A percentile compares a stretch with the other conserved stretches of the same genome.
Conservation (phyloP, 2,888 invertebrate genomes). For the Bembecia ichneumoniformis region DNA sequence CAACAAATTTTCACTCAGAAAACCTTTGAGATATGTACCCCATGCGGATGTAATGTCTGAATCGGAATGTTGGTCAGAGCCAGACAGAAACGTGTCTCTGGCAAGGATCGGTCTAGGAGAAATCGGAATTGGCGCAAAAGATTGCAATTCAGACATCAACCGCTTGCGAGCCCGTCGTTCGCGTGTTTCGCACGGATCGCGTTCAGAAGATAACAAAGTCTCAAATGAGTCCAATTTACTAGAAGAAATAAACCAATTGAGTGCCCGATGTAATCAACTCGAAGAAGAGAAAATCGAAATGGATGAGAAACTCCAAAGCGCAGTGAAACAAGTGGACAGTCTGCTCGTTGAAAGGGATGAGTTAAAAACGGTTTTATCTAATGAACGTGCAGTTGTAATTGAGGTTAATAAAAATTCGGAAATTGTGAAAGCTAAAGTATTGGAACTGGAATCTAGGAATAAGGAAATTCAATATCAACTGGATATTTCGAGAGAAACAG, state of each 20-base stretch:
- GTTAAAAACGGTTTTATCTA: conserved; percentile 29
- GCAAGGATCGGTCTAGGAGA: conserved; percentile 80
- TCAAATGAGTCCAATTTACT: conserved; percentile 68
- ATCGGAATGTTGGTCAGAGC: conserved; percentile 91
- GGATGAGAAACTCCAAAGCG: conserved; percentile 51
- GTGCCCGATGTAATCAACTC: conserved; percentile 35
- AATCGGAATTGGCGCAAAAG: conserved; percentile 36
- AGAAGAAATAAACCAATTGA: conserved; percentile 63
- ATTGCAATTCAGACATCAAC: conserved; percentile 43
- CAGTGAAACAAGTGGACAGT: conserved; percentile 41
- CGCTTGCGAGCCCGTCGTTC: conserved; percentile 50
- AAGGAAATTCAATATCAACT: conserved; percentile 44
- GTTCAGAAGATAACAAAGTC: conserved; percentile 57
- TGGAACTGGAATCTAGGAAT: conserved; percentile 32
- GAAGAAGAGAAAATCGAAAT: conserved; percentile 50
- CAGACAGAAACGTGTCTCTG: conserved; percentile 84
- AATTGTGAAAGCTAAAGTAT: conserved; percentile 27
- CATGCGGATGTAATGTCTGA: conserved; percentile 69
- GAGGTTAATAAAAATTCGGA: conserved; percentile 39
- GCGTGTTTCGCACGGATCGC: conserved; percentile 50
- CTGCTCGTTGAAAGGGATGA: conserved; percentile 36
- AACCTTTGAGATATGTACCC: conserved; percentile 31
- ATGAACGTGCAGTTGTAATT: conserved; percentile 28
- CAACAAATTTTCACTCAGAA: conserved; percentile 26
- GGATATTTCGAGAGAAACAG: conserved; percentile 29